phyloP scores from a whole-genome alignment of 2,113 vertebrate species.

The Anguilla japonica region DNA sequence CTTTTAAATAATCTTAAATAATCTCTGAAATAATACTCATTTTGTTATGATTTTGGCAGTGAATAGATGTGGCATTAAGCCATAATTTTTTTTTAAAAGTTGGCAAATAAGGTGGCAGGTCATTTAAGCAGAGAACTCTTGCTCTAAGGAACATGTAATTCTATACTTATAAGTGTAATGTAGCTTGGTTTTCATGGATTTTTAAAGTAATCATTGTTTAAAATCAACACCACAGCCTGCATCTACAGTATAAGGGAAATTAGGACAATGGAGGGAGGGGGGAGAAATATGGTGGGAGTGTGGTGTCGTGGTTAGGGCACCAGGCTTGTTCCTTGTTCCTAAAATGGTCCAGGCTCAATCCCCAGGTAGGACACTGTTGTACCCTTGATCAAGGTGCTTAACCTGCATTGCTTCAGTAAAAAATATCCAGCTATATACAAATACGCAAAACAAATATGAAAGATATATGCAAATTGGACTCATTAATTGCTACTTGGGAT shows the following conservation, averaged over 20 bases:
- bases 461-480: too few species aligned
- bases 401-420: too few species aligned
- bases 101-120: conserved; percentile 10
- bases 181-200: not conserved
- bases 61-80: not conserved
- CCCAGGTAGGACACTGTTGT: too few species aligned
- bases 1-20: not conserved
- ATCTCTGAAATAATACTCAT: not conserved
- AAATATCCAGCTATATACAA: too few species aligned
- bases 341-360: too few species aligned
- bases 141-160: not conserved
- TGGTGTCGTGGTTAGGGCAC: too few species aligned
- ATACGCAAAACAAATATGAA: too few species aligned
- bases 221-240: not conserved
- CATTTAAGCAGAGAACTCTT: not conserved
- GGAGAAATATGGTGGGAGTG: too few species aligned
- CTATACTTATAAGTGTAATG: not conserved
- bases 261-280: not conserved
- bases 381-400: too few species aligned
- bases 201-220: not conserved
- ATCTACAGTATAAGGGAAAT: too few species aligned
- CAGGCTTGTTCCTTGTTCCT: too few species aligned
- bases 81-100: conserved; percentile 1
- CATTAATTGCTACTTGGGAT: too few species aligned
- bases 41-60: not conserved